Percentiles rank a stretch among this genome's conserved stretches.
phyloP scores from a whole-genome alignment of 2,113 vertebrate species.

The Mirounga angustirostris region DNA sequence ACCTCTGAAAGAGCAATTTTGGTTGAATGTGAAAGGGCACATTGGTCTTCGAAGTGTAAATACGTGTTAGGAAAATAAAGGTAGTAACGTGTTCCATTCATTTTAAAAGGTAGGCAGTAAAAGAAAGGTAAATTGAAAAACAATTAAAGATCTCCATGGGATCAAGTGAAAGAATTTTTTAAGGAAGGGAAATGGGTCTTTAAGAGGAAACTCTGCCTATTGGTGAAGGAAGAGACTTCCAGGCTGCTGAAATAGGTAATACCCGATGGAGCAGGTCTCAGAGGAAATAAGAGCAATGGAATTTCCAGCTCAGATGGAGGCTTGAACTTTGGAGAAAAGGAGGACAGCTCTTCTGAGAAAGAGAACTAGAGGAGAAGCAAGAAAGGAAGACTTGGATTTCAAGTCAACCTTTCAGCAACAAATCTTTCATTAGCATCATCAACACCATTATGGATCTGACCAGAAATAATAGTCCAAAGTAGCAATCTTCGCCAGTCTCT shows the following conservation, averaged over 20 bases:
- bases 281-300: neutral
- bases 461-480: neutral
- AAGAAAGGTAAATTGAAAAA: conserved; percentile 16
- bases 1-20: neutral
- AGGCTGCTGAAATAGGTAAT: neutral
- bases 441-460: neutral
- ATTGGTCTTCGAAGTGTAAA: neutral
- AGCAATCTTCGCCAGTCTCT: neutral
- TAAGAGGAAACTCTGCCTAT: neutral
- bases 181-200: neutral
- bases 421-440: neutral
- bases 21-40: neutral
- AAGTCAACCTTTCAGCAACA: neutral
- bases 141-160: neutral
- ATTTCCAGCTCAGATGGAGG: neutral
- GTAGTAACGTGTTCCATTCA: neutral
- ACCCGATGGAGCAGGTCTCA: neutral
- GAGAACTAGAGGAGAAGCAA: neutral
- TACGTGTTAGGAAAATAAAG: neutral
- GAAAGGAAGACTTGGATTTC: neutral
- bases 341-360: neutral
- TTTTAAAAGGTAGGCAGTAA: neutral
- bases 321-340: neutral
- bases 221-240: neutral
- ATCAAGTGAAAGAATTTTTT: conserved; percentile 7